phyloP scores from a whole-genome alignment of 2,113 vertebrate genomes.

The Balaeniceps rex region DNA sequence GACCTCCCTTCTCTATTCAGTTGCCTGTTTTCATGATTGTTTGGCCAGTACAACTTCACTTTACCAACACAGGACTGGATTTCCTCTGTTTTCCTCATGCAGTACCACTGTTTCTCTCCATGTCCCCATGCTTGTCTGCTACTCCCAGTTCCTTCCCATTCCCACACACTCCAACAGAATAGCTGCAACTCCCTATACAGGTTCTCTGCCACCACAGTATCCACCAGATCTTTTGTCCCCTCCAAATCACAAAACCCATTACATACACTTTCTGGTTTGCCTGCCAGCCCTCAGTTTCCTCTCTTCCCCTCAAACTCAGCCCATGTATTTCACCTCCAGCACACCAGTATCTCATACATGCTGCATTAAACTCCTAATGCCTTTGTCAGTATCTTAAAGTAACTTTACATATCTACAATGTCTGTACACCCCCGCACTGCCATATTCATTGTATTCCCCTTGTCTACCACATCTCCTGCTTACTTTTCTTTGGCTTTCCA shows the following conservation, averaged over 20 bases:
- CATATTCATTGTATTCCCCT: not conserved
- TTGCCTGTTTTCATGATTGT: not conserved
- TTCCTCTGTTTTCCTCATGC: not conserved
- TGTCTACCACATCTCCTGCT: not conserved
- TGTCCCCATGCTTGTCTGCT: not conserved
- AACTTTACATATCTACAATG: not conserved
- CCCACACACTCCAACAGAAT: not conserved
- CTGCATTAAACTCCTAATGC: not conserved
- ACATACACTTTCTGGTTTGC: not conserved
- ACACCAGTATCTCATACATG: not conserved
- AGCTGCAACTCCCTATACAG: not conserved
- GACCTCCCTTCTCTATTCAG: not conserved
- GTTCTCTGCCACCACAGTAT: not conserved
- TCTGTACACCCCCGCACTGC: not conserved
- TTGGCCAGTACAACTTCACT: not conserved
- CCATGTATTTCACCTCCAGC: not conserved
- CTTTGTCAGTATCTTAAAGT: not conserved
- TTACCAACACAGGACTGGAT: not conserved
- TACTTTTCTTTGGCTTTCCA: not conserved
- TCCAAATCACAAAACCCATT: not conserved
- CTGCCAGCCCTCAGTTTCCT: not conserved
- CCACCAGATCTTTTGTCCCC: not conserved
- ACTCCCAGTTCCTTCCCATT: not conserved
- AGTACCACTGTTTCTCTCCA: not conserved
- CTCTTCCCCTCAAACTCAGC: not conserved